Percentiles rank a stretch among this genome's conserved stretches.
These are phyloP conservation scores for Psophia crepitans DNA, from an alignment of 2,113 vertebrate genomes.

Conservation along the genomic window DNA sequence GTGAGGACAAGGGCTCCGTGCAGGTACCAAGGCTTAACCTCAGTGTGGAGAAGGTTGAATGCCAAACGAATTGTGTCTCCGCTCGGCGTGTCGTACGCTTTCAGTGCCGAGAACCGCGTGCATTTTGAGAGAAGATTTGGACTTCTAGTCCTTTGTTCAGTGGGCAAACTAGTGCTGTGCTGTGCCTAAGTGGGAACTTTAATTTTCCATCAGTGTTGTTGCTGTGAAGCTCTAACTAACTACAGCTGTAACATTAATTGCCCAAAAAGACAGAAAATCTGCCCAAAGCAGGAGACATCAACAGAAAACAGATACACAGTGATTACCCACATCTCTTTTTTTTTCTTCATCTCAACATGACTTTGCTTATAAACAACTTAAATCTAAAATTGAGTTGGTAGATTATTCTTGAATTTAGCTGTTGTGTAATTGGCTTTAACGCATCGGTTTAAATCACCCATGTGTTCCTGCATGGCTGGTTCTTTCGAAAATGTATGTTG, in stretches of 20 bases:
- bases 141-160: not conserved
- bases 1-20: accelerated
- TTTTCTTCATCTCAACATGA: not conserved
- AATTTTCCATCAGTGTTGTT: not conserved
- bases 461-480: not conserved
- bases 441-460: not conserved
- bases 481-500: not conserved
- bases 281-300: not conserved
- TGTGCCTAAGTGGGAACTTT: not conserved
- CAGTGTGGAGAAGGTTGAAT: not conserved
- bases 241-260: not conserved
- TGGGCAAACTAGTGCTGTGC: not conserved
- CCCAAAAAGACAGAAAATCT: not conserved
- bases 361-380: not conserved
- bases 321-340: not conserved
- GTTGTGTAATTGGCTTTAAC: not conserved
- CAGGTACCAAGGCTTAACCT: not conserved
- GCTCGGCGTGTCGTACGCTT: not conserved
- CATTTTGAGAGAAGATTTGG: not conserved
- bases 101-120: not conserved
- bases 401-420: not conserved
- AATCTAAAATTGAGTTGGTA: not conserved
- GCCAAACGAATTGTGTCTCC: not conserved
- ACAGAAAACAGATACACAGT: not conserved
- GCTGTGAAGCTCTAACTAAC: not conserved